phyloP scores from a whole-genome alignment of 2,113 vertebrate genomes.

The Ailuropoda melanoleuca region DNA sequence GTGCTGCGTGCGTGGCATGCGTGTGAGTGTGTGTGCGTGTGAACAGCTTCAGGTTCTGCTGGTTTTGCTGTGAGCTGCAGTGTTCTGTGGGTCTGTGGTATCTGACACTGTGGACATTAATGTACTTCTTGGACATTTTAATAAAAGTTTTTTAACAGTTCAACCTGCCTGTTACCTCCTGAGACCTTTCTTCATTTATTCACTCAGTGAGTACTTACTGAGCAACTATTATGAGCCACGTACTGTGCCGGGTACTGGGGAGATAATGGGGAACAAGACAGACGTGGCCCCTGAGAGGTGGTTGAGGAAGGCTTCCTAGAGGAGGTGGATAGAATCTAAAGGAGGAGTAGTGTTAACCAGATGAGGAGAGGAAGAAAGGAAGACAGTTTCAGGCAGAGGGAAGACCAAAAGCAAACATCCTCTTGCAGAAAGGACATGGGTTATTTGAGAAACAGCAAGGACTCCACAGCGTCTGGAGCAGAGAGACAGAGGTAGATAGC shows the following conservation, averaged over 20 bases:
- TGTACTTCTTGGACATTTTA: conserved; percentile 88
- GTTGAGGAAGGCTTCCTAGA: neutral
- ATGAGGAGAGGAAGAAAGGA: neutral
- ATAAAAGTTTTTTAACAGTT: conserved; percentile 90
- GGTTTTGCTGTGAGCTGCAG: conserved; percentile 72
- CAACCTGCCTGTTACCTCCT: neutral
- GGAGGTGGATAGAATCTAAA: neutral
- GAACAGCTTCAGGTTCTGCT: conserved; percentile 56
- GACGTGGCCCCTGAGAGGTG: neutral
- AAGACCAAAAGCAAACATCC: neutral
- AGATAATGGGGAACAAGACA: neutral
- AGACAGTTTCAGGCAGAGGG: neutral
- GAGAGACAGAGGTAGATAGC: neutral
- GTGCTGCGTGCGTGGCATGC: conserved; percentile 3
- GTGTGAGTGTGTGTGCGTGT: conserved; percentile 12
- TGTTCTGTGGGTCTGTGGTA: conserved; percentile 75
- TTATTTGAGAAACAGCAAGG: neutral
- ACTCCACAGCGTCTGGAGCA: neutral
- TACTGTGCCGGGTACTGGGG: neutral
- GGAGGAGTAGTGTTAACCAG: neutral
- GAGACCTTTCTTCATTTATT: neutral
- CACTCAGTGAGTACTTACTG: neutral
- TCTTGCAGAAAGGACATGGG: neutral
- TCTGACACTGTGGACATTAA: conserved; percentile 83
- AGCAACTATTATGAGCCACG: neutral